Evolutionary conservation across 2,888 invertebrate species (phyloP), one percentile per base, ranked within the genome.

Genomic region (Thereva nobilitata): DNA sequence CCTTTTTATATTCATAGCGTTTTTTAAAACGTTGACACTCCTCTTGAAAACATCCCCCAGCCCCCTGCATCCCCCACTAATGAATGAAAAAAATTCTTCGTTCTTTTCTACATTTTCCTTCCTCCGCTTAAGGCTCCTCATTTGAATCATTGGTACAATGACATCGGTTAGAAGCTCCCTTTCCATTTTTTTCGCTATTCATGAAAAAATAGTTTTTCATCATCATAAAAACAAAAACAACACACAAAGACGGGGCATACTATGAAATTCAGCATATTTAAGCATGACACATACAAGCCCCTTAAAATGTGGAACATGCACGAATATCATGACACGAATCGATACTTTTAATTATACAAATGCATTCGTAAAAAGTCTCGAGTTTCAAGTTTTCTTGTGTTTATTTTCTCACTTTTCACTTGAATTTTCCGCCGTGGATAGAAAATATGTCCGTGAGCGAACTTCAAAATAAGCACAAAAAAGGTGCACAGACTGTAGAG

Each of bases 331-430:
- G 38, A 35, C 66, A 63, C 55, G 42, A 67, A 68, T 70, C 70
- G 68, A 70, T 70, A 70, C 65, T 70, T 70, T 70, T 70, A 70
- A 70, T 70, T 70, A 70, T 70, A 66, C 68, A 70, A 68, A 68
- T 70, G 70, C 65, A 70, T 68, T 66, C 64, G 54, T 41, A 64
- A n/a, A 55, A 54, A 49, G 66, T 66, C 56, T 64, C 64, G 37
- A 52, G 56, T 66, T 56, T 57, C 56, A 57, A 52, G 52, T 41
- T 38, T 56, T 57, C 50, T 52, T 52, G 49, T 49, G 50, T 42
- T 66, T 55, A 53, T 64, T 64, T 41, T 53, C 52, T 53, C 53
- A 64, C 53, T 44, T 52, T 64, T 64, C 53, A 42, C 53, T 44
- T 35, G 38, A 40, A 9, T 44, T 57, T 44, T 44, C 44, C 50